Evolutionary conservation across 1,140 invertebrate species (phyloP).

Genomic region (Goniozus legneri): DNA sequence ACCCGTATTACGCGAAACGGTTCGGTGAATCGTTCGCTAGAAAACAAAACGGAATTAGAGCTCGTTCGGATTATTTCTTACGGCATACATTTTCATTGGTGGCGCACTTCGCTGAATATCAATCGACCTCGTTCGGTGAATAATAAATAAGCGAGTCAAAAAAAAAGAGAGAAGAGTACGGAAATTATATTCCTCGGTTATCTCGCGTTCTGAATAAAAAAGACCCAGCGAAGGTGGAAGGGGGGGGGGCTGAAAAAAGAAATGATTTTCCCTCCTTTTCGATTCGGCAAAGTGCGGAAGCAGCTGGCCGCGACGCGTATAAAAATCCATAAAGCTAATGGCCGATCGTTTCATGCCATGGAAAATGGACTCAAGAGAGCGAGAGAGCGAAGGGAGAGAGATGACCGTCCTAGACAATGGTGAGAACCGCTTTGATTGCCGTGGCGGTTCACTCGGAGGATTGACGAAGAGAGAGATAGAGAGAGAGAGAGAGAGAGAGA

Average conservation of each 20-base stretch:
- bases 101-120: no score
- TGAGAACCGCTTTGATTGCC: conserved; percentile 22
- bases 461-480: neutral
- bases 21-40: no score
- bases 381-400: neutral
- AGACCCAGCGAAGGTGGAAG: neutral
- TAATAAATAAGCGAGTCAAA: neutral
- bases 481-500: neutral
- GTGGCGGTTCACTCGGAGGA: no score
- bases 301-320: neutral
- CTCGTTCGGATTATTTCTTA: no score
- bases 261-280: conserved; percentile 2
- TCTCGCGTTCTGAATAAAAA: neutral
- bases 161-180: conserved; percentile 4
- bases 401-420: conserved; percentile 19
- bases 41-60: no score
- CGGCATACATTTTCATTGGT: no score
- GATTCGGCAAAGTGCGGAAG: neutral
- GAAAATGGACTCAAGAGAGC: no score
- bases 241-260: neutral
- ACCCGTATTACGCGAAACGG: no score
- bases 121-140: no score
- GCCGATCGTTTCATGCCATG: neutral
- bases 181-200: no score
- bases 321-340: conserved; percentile 1